A percentile compares a stretch with the other conserved stretches of the same genome.
phyloP scores from a whole-genome alignment of 2,888 invertebrate genomes.

The Erannis defoliaria region DNA sequence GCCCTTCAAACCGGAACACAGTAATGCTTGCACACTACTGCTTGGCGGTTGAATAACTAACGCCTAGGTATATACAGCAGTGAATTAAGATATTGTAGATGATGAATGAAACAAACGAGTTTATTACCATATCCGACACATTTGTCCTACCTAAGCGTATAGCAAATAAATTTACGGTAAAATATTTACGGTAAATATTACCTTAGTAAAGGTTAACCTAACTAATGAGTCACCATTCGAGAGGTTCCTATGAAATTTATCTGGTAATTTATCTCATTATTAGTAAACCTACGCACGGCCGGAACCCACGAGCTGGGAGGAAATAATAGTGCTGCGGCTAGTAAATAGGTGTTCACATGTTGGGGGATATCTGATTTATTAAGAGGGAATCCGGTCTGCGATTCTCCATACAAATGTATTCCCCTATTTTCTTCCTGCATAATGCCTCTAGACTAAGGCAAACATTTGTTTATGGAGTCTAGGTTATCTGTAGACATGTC shows the following conservation, averaged over 20 bases:
- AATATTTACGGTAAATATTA: conserved; percentile 35
- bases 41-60: too few relatives aligned
- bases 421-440: too few relatives aligned
- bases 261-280: conserved; percentile 43
- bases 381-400: neutral
- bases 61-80: neutral
- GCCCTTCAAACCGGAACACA: too few relatives aligned
- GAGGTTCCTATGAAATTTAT: conserved; percentile 38
- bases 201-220: conserved; percentile 37
- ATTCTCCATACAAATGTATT: too few relatives aligned
- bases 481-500: too few relatives aligned
- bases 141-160: conserved; percentile 1
- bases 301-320: conserved; percentile 13
- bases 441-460: too few relatives aligned
- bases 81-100: neutral
- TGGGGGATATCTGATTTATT: neutral
- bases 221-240: conserved; percentile 41
- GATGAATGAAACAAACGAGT: too few relatives aligned
- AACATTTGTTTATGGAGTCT: too few relatives aligned
- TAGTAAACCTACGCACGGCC: conserved; percentile 40
- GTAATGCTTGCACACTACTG: too few relatives aligned
- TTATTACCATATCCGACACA: neutral
- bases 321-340: neutral
- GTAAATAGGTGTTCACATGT: neutral
- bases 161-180: conserved; percentile 19